phyloP scores from a whole-genome alignment of 2,113 vertebrate genomes.

The Mesitornis unicolor region DNA sequence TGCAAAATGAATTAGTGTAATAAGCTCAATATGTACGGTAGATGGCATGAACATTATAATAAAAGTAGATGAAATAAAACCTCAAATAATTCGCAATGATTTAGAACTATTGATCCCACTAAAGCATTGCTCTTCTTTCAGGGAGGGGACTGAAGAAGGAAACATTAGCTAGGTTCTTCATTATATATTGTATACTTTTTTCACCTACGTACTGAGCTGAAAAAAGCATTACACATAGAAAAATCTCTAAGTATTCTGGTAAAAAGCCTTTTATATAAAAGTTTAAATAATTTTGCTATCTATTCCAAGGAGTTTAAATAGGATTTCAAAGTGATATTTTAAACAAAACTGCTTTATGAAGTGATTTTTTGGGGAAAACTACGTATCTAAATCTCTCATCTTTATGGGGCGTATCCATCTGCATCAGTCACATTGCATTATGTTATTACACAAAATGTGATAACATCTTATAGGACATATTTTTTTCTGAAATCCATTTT shows the following conservation, averaged over 20 bases:
- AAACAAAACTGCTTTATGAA: conserved; percentile 3
- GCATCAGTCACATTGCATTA: conserved; percentile 28
- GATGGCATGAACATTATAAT: conserved; percentile 40
- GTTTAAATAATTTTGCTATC: conserved; percentile 33
- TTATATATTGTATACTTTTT: neutral
- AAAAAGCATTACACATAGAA: neutral
- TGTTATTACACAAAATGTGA: conserved; percentile 49
- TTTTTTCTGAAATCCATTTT: conserved; percentile 22
- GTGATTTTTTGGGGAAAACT: neutral
- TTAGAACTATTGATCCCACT: conserved; percentile 32
- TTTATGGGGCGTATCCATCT: conserved; percentile 41
- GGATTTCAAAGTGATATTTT: conserved; percentile 24
- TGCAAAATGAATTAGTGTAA: conserved; percentile 45
- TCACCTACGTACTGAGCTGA: neutral
- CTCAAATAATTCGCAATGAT: conserved; percentile 20
- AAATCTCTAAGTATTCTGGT: neutral
- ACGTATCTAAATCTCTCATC: neutral
- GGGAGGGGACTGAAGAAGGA: neutral
- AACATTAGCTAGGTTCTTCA: neutral
- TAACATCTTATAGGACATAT: conserved; percentile 19
- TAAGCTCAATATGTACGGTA: conserved; percentile 40
- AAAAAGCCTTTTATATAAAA: conserved; percentile 10
- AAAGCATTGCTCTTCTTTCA: conserved; percentile 36
- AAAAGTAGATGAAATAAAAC: conserved; percentile 48
- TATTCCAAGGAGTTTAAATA: neutral